These are phyloP conservation scores for Teleogryllus oceanicus DNA, from an alignment of 2,888 invertebrate genomes.

Conservation along the genomic window DNA sequence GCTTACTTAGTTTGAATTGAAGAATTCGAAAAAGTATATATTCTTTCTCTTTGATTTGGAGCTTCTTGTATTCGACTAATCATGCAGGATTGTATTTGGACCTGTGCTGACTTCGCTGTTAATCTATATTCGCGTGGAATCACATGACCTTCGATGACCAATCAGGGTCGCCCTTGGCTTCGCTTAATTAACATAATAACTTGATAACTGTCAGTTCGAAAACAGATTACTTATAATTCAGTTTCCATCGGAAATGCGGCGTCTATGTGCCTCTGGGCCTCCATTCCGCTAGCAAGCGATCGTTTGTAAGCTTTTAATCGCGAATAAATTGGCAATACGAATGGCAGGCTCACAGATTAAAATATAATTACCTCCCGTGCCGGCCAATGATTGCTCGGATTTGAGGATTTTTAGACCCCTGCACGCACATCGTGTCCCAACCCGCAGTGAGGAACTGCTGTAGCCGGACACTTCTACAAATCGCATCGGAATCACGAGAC, in stretches of 20 bases:
- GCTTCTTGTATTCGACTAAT: no score
- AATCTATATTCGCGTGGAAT: no score
- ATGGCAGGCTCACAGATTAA: slow-evolving; percentile 18
- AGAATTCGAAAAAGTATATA: no score
- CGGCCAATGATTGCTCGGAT: neutral
- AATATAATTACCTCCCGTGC: slow-evolving; percentile 18
- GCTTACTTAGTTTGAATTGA: no score
- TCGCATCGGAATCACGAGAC: neutral
- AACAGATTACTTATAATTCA: slow-evolving; percentile 9
- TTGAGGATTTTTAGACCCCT: neutral
- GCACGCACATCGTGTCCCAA: neutral
- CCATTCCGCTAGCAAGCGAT: slow-evolving; percentile 1
- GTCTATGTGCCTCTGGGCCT: slow-evolving; percentile 4
- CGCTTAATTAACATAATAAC: neutral
- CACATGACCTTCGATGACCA: neutral
- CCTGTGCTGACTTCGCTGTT: no score
- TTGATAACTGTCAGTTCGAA: slow-evolving; percentile 1
- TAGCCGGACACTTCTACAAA: neutral
- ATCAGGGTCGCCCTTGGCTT: neutral
- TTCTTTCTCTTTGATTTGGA: no score
- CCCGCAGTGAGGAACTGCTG: neutral
- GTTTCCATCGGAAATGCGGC: neutral
- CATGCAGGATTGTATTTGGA: no score
- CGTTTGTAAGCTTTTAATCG: slow-evolving; percentile 18
- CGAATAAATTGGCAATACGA: neutral